Evolutionary conservation across 2,113 vertebrate genomes (phyloP).

Genomic region (Melospiza melodia): DNA sequence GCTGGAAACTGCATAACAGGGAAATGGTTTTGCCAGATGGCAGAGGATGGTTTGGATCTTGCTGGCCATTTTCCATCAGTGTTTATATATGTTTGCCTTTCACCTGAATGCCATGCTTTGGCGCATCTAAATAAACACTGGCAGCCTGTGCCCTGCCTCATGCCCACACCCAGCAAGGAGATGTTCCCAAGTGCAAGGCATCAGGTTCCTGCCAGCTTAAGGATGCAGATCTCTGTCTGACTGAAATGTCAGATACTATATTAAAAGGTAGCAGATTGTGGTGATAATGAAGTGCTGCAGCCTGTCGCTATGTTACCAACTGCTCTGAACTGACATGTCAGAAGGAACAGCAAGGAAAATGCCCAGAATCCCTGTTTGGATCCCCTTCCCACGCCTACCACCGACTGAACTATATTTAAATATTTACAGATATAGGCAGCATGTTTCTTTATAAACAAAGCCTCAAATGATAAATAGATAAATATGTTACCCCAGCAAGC

Average conservation of each 20-base stretch:
- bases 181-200: not conserved
- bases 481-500: not conserved
- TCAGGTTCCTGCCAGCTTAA: not conserved
- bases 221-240: not conserved
- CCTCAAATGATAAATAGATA: slow-evolving; percentile 14
- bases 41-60: not conserved
- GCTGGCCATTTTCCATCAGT: not conserved
- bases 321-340: slow-evolving; percentile 35
- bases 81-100: not conserved
- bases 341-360: slow-evolving; percentile 36
- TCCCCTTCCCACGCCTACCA: not conserved
- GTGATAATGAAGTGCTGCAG: slow-evolving; percentile 62
- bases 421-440: slow-evolving; percentile 24
- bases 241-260: slow-evolving; percentile 58
- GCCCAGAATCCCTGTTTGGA: not conserved
- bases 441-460: slow-evolving; percentile 23
- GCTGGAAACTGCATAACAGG: not conserved
- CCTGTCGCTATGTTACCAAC: slow-evolving; percentile 60
- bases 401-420: not conserved
- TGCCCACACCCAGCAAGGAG: not conserved
- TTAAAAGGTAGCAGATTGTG: slow-evolving; percentile 64
- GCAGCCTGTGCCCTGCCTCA: not conserved
- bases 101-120: not conserved
- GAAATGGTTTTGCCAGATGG: not conserved
- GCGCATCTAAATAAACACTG: not conserved